Evolutionary conservation across 1,140 invertebrate species (phyloP), one percentile per base, ranked within the genome.

Genomic region (Amyelois transitella): DNA sequence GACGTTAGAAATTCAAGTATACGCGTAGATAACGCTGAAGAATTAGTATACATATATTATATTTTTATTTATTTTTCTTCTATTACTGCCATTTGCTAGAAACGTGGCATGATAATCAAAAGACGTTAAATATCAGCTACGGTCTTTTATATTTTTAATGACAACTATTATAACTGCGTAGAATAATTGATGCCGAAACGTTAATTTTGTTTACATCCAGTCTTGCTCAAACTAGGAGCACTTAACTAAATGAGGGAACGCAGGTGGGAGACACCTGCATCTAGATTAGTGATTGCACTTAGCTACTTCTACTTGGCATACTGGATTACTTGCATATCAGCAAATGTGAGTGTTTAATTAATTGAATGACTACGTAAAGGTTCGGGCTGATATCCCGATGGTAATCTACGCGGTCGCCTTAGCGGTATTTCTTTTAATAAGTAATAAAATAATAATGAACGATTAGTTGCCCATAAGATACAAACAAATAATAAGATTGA

Each of bases 211-310:
- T 53, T 60, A 50, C 38, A 43, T 38, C 14, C 25, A 24, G 47
- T 17, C 18, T 45, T 44, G 25, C 48, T 53, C 50, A 52, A 60
- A 73, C 54, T 60, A 54, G 52, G 28, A 49, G 51, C 53, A 62
- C 60, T 64, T 68, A 64, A 58, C 47, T 57, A 58, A 66, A 64
- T 66, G 62, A 64, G 64, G 44, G 62, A 53, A 51, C 44, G 65
- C 77, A 78, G 75, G 68, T 81, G 76, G 53, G 21, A 55, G 43
- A 22, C 81, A 85, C 77, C 81, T 85, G 81, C 74, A 79, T 79
- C 74, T 79, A 74, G 77, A 81, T 84, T 77, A 74, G 64, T 75
- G 63, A 78, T 72, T 66, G 70, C 75, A 79, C 73, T 76, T 72
- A 71, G 62, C 65, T 62, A 43, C 57, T 57, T 58, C 50, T 50